Evolutionary conservation across 2,113 vertebrate species (phyloP).

Genomic region (Pollachius pollachius): DNA sequence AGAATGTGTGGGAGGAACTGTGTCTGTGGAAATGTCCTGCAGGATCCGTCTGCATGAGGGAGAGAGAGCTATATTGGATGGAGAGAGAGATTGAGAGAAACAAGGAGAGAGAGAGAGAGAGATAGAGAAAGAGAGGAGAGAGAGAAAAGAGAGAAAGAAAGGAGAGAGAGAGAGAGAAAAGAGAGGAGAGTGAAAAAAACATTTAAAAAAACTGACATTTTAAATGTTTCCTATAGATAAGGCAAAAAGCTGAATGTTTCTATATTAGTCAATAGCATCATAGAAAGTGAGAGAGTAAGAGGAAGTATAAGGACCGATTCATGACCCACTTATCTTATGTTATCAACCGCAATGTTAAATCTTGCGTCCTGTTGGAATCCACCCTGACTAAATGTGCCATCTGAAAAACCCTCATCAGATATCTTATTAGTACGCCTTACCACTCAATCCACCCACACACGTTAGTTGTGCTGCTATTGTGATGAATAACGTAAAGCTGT

Average conservation of each 20-base stretch:
- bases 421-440: too few species aligned
- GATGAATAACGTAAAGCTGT: too few species aligned
- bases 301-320: conserved; percentile 13
- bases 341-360: conserved; percentile 36
- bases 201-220: too few species aligned
- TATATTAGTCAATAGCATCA: too few species aligned
- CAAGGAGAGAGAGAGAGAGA: too few species aligned
- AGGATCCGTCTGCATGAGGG: background rate
- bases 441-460: too few species aligned
- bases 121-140: background rate
- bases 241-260: too few species aligned
- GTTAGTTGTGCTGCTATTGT: too few species aligned
- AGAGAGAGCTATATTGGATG: background rate
- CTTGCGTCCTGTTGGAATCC: background rate
- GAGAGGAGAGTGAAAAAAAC: too few species aligned
- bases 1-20: conserved; percentile 7
- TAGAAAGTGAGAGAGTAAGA: background rate
- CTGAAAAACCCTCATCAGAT: background rate
- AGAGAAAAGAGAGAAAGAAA: background rate
- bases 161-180: too few species aligned
- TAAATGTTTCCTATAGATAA: too few species aligned
- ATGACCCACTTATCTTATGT: conserved; percentile 34
- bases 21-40: conserved; percentile 11
- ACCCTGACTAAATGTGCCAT: background rate
- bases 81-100: background rate